Conservation (phyloP, 2,797 vertebrate species). For the Austrolebias charrua region DNA sequence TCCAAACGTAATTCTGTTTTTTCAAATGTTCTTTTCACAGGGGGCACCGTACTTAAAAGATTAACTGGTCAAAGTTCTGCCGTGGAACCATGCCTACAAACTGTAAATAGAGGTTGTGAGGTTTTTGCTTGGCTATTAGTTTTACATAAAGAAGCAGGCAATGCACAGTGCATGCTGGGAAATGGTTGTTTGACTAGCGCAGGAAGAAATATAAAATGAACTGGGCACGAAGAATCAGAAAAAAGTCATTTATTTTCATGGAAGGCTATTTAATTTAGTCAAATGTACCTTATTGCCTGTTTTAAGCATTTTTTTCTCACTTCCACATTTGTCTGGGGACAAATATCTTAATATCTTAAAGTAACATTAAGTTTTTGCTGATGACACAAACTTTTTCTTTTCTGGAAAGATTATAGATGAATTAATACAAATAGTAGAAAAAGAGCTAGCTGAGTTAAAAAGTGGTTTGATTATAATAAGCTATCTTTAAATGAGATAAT, state of each 20-base stretch:
- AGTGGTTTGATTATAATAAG: too few species aligned
- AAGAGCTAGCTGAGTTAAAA: too few species aligned
- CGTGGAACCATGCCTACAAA: neutral
- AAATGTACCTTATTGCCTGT: slow-evolving; percentile 1
- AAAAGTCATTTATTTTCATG: slow-evolving; percentile 16
- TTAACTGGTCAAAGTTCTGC: slow-evolving; percentile 27
- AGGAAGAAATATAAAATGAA: neutral
- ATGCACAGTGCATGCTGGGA: slow-evolving; percentile 29
- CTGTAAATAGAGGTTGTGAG: slow-evolving; percentile 10
- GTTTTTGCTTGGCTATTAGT: slow-evolving; percentile 34
- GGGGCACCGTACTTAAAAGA: slow-evolving; percentile 5
- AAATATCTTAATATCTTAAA: slow-evolving; percentile 7
- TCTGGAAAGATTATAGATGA: too few species aligned
- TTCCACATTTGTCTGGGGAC: neutral
- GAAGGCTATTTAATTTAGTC: slow-evolving; percentile 9
- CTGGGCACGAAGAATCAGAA: neutral
- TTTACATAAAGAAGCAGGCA: slow-evolving; percentile 27
- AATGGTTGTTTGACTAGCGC: neutral
- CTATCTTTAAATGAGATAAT: too few species aligned
- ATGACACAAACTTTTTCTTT: too few species aligned
- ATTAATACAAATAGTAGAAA: too few species aligned
- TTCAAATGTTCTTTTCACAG: too few species aligned
- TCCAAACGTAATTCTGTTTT: too few species aligned
- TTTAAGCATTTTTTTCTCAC: neutral
- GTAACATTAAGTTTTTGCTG: too few species aligned